A percentile compares a stretch with the other conserved stretches of the same genome.
phyloP scores from a whole-genome alignment of 2,888 invertebrate species.

The Sialis fuliginosa region DNA sequence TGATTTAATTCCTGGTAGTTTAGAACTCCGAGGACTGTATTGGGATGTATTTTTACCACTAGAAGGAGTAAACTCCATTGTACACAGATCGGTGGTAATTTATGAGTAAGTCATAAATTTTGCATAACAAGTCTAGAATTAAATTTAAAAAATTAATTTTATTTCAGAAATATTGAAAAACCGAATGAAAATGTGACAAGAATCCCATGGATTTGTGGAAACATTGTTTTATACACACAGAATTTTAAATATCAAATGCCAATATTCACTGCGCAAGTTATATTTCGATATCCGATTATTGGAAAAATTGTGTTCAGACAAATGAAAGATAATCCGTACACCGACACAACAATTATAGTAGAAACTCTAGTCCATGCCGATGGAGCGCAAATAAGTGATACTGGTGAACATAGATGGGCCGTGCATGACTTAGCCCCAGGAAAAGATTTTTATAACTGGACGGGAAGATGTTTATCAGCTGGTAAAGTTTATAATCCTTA shows the following conservation, averaged over 20 bases:
- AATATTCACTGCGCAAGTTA: conserved; percentile 61
- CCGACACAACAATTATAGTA: conserved; percentile 69
- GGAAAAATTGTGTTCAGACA: conserved; percentile 71
- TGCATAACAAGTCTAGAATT: background rate
- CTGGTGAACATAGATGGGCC: conserved; percentile 64
- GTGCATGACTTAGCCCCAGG: conserved; percentile 64
- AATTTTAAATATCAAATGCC: conserved; percentile 49
- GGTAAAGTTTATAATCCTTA: conserved; percentile 65
- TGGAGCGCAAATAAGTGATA: conserved; percentile 59
- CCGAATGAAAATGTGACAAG: conserved; percentile 14
- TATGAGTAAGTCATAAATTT: conserved; percentile 36
- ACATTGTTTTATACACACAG: conserved; percentile 40
- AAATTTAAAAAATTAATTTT: conserved; percentile 10
- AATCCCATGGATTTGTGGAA: conserved; percentile 43
- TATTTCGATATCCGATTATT: conserved; percentile 75
- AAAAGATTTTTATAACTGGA: conserved; percentile 83
- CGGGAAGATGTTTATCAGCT: conserved; percentile 62
- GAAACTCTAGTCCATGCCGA: conserved; percentile 79
- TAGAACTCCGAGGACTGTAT: conserved; percentile 54
- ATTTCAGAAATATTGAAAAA: conserved; percentile 14
- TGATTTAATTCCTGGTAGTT: conserved; percentile 48
- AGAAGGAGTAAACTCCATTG: conserved; percentile 58
- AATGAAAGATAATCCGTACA: conserved; percentile 57
- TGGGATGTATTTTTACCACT: conserved; percentile 78
- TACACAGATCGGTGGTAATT: conserved; percentile 64